Percentiles rank a stretch among this genome's conserved stretches.
Conservation (phyloP, 53 echinoderm and acorn worm species). For the Arbacia lixula region DNA sequence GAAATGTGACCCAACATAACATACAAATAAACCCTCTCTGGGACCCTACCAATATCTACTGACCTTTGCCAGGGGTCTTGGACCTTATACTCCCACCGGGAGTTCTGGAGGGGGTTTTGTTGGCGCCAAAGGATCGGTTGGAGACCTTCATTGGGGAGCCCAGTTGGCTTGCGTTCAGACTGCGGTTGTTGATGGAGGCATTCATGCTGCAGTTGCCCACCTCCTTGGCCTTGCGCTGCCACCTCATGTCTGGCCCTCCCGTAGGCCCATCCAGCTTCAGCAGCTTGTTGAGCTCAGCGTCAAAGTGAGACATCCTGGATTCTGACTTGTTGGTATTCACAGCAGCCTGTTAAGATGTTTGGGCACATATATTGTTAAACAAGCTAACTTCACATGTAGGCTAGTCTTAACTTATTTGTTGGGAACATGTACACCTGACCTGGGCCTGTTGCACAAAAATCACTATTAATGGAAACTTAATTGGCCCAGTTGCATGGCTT, state of each 20-base stretch:
- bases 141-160: constrained; percentile 86
- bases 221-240: constrained; percentile 91
- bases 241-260: constrained; percentile 90
- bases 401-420: too few relatives aligned
- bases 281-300: constrained; percentile 77
- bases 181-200: constrained; percentile 78
- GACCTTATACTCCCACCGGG: constrained; percentile 55
- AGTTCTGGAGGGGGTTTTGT: constrained; percentile 73
- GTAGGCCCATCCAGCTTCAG: constrained; percentile 88
- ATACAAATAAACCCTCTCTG: too few relatives aligned
- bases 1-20: too few relatives aligned
- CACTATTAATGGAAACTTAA: too few relatives aligned
- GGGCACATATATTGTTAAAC: too few relatives aligned
- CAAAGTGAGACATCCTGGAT: constrained; percentile 83
- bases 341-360: constrained; percentile 2
- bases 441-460: too few relatives aligned
- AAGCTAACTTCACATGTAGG: too few relatives aligned
- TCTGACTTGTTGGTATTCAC: not conserved
- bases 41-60: too few relatives aligned
- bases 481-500: too few relatives aligned
- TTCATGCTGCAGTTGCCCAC: constrained; percentile 80
- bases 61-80: constrained; percentile 71
- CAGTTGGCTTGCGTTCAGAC: constrained; percentile 61
- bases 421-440: too few relatives aligned
- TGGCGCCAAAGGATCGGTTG: constrained; percentile 75